These are phyloP conservation scores for Cynoglossus semilaevis DNA, from an alignment of 2,113 vertebrate genomes.

Conservation along the genomic window DNA sequence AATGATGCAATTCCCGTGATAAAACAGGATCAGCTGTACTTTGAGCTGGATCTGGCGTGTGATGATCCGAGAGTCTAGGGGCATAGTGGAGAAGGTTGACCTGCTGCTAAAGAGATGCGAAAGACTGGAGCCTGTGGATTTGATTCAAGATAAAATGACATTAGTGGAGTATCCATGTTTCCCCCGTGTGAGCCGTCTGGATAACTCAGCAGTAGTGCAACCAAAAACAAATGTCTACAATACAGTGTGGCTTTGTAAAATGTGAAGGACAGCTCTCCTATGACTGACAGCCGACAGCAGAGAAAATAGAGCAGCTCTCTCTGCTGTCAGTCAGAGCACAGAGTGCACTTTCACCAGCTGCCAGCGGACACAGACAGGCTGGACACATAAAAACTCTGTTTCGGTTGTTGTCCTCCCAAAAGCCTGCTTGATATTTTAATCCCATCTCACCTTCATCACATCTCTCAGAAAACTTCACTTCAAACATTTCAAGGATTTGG, in stretches of 20 bases:
- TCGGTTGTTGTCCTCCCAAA: constrained; percentile 68
- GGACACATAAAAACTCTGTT: constrained; percentile 61
- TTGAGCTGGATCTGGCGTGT: constrained; percentile 10
- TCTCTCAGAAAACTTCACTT: constrained; percentile 13
- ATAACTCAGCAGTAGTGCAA: not conserved
- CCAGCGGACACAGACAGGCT: constrained; percentile 55
- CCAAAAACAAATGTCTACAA: constrained; percentile 25
- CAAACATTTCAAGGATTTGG: constrained; percentile 34
- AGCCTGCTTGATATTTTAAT: constrained; percentile 62
- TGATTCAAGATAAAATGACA: constrained; percentile 33
- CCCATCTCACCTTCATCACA: constrained; percentile 48
- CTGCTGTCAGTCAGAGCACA: constrained; percentile 64
- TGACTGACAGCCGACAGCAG: constrained; percentile 56
- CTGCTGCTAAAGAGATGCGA: constrained; percentile 14
- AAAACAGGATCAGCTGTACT: constrained; percentile 31
- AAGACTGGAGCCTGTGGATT: constrained; percentile 4
- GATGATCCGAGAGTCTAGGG: constrained; percentile 11
- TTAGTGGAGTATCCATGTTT: not conserved
- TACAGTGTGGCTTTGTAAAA: constrained; percentile 13
- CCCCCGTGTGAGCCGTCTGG: not conserved
- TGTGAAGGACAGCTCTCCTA: constrained; percentile 36
- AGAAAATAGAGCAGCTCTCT: constrained; percentile 68
- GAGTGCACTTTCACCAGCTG: constrained; percentile 58
- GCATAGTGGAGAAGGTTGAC: constrained; percentile 23
- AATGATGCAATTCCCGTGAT: constrained; percentile 35